Base-by-base conservation (phyloP, 2,888 invertebrate species). In the Heliothis peltigera region DNA sequence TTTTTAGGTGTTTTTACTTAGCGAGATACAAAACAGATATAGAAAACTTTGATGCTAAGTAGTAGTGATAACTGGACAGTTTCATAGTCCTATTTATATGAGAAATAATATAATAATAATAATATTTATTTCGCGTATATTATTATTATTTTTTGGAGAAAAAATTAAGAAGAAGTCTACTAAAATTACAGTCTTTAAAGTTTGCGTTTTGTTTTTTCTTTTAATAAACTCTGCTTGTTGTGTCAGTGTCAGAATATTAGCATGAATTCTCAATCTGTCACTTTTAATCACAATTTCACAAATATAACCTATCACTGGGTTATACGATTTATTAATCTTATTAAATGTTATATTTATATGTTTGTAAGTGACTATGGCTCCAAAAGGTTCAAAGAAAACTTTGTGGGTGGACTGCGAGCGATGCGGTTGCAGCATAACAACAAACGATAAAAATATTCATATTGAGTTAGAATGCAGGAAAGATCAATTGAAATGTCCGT, bases 321-420 rank as follows among this genome's bases (percentile, higher is more conserved):
- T 21, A 32, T 51, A 43, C 57, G 51, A 57, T 25, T 19, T 21
- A 46, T 35, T 66, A 49, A 15, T 39, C 25, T 15, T 25, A 52
- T 32, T 49, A 42, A 32, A n/a, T 5, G 6, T 17, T 21, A 25
- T 44, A n/a, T 35, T 58, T 15, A 5, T 18, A 12, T 43, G 17
- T 39, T 12, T 19, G 15, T 51, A 6, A 57, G 5, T 32, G 58
- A 69, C 64, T 15, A 91, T 89, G 88, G 86, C 94, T 10, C 94
- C 93, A 28, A 96, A 96, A 90, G 85, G 87, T 63, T 90, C 89
- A 59, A 96, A 96, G 84, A 95, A 94, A 66, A 92, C 95, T 2
- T 85, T 94, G 6, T 97, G 97, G 96, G 91, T 95, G 19, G 95
- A 95, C 58, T 97, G 97, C 84, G 96, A 96, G 47, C 92, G 90